Conservation (phyloP, 1,140 invertebrate genomes). For the Plectus sambesii region DNA sequence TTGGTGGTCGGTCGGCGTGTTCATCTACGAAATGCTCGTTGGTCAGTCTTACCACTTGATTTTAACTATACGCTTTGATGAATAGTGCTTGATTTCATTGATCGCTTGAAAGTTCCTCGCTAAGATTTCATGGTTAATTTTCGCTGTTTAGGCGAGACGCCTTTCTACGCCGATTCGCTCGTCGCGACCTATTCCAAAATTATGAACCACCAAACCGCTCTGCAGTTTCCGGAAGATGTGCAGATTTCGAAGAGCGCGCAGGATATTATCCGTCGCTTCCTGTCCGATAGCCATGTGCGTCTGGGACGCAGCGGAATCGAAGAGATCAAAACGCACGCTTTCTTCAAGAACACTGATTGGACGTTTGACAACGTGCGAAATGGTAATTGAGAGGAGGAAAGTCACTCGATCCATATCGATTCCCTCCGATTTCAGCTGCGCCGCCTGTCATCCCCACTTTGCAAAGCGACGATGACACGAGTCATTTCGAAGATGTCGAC, state of each 20-base stretch:
- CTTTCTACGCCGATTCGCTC: slow-evolving; percentile 94
- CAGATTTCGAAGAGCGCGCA: slow-evolving; percentile 83
- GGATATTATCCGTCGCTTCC: slow-evolving; percentile 77
- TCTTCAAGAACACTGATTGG: slow-evolving; percentile 95
- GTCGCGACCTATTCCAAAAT: slow-evolving; percentile 97
- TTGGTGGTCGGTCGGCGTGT: slow-evolving; percentile 99
- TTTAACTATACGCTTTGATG: neutral
- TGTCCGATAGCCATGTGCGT: slow-evolving; percentile 69
- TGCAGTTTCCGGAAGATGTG: slow-evolving; percentile 79
- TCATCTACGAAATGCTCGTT: slow-evolving; percentile 95
- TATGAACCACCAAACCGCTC: slow-evolving; percentile 92
- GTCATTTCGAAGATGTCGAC: slow-evolving; percentile 95
- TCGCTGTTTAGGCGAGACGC: slow-evolving; percentile 68
- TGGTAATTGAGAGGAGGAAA: slow-evolving; percentile 49
- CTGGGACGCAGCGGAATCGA: slow-evolving; percentile 83
- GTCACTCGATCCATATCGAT: slow-evolving; percentile 1
- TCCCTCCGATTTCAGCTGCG: slow-evolving; percentile 55
- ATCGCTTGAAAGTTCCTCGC: slow-evolving; percentile 3
- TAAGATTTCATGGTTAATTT: slow-evolving; percentile 1
- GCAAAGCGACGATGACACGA: slow-evolving; percentile 86
- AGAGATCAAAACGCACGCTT: slow-evolving; percentile 85
- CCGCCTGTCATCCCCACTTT: slow-evolving; percentile 93
- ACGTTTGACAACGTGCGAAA: slow-evolving; percentile 87
- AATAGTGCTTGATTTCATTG: slow-evolving; percentile 1
- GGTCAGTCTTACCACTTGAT: too few relatives aligned